A percentile compares a stretch with the other conserved stretches of the same genome.
Conservation (phyloP, 1,140 invertebrate species). For the Aradophagus sp. region DNA sequence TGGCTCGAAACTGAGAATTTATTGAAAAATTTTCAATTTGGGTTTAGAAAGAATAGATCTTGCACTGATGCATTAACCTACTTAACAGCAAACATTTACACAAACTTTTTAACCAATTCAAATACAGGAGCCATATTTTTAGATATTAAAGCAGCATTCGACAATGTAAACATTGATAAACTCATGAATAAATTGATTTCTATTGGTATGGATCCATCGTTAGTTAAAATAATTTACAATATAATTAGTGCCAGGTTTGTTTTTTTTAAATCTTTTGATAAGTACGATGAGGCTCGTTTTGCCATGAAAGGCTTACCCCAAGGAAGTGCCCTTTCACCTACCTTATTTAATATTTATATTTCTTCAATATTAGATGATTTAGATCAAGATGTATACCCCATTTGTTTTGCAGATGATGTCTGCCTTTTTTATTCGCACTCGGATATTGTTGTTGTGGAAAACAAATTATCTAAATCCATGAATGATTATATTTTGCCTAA, state of each 20-base stretch:
- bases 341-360: slow-evolving; percentile 17
- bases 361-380: neutral
- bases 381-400: neutral
- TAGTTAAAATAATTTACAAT: neutral
- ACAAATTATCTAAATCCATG: neutral
- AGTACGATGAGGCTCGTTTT: neutral
- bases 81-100: neutral
- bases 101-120: neutral
- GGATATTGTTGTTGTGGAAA: neutral
- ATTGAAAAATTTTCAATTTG: slow-evolving; percentile 2
- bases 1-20: neutral
- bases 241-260: neutral
- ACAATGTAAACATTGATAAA: neutral
- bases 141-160: neutral
- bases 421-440: neutral
- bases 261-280: slow-evolving; percentile 2
- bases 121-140: neutral
- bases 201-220: too few species aligned
- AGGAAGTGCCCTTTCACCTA: slow-evolving; percentile 21
- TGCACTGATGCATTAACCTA: neutral
- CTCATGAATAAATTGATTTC: too few species aligned
- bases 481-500: neutral
- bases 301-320: slow-evolving; percentile 12
- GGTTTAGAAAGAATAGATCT: slow-evolving; percentile 2
- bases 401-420: slow-evolving; percentile 15